These are phyloP conservation scores for Aplocera efformata DNA, from an alignment of 2,888 invertebrate species.

Conservation along the genomic window DNA sequence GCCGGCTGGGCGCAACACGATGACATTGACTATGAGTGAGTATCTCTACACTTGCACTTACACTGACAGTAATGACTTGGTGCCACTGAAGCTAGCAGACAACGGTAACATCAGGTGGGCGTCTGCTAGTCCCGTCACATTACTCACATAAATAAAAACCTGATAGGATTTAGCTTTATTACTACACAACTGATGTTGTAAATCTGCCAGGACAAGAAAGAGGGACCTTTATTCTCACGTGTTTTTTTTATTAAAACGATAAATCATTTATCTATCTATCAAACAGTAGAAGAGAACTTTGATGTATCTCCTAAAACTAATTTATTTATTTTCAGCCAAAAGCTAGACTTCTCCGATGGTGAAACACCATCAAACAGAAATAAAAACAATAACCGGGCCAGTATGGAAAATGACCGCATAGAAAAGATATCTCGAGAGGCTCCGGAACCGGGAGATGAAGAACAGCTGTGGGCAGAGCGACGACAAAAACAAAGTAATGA, in stretches of 20 bases:
- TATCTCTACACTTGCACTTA: slow-evolving; percentile 15
- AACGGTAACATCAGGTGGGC: too few relatives aligned
- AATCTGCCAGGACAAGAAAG: too few relatives aligned
- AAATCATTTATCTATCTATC: too few relatives aligned
- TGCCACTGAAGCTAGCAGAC: too few relatives aligned
- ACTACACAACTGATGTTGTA: too few relatives aligned
- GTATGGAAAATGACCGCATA: slow-evolving; percentile 58
- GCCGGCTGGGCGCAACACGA: slow-evolving; percentile 96
- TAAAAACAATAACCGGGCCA: slow-evolving; percentile 56
- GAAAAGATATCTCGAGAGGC: slow-evolving; percentile 45
- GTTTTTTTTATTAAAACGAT: too few relatives aligned
- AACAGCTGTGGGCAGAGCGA: slow-evolving; percentile 85
- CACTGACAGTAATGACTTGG: background rate
- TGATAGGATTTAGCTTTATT: too few relatives aligned
- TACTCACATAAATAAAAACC: too few relatives aligned
- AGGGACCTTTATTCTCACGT: too few relatives aligned
- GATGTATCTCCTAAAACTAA: too few relatives aligned
- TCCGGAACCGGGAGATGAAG: slow-evolving; percentile 65
- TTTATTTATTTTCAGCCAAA: slow-evolving; percentile 82
- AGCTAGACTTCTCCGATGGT: slow-evolving; percentile 96
- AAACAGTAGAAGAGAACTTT: too few relatives aligned
- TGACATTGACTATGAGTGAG: slow-evolving; percentile 94
- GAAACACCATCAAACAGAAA: slow-evolving; percentile 78
- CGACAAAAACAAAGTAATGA: slow-evolving; percentile 85
- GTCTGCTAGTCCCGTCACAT: too few relatives aligned